Evolutionary conservation across 92 coral and sea anemone species (phyloP), one percentile per base, ranked within the genome.

Genomic region (Zoanthus sansibaricus): DNA sequence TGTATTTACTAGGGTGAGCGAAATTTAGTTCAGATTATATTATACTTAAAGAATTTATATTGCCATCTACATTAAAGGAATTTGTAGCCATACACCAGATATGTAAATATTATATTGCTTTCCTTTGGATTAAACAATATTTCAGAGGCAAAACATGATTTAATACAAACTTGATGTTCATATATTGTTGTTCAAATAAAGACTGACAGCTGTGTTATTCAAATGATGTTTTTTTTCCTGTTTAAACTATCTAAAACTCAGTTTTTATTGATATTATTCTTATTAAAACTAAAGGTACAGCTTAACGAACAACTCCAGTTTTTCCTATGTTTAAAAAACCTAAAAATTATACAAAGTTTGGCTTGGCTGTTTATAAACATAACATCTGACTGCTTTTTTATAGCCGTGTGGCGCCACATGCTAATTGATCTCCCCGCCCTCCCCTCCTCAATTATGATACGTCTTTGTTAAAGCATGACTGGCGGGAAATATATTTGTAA

Each of bases 401-500:
- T 15, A 52, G 44, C 51, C 30, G 75, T 46, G 21, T 47, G 73
- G 74, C 74, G 45, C 62, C 75, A 20, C 75, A 20, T 66, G 61
- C 15, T 6, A 42, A 78, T 44, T 37, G 1, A 21, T 14, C 10
- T 12, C 83, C 84, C 56, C 72, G 58, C 85, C 74, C 84, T 64
- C 84, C 72, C 75, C 85, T 46, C 85, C 75, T 48, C 17, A 55
- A 73, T 45, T 51, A 46, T 5, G 25, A 62, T 14, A 30, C 7
- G 48, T 47, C 78, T 42, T 74, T 74, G 78, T 78, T 78, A 8
- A 68, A 58, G 67, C 55, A 49, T 49, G 55, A 49, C 55, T 49
- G 55, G 55, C 55, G 55, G 55, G 55, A 49, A 49, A 49, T 49
- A 49, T 49, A 49, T 49, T 49, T 49, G 55, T 49, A 49, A 49